Evolutionary conservation across 2,113 vertebrate genomes (phyloP).

Genomic region (Trinectes maculatus): DNA sequence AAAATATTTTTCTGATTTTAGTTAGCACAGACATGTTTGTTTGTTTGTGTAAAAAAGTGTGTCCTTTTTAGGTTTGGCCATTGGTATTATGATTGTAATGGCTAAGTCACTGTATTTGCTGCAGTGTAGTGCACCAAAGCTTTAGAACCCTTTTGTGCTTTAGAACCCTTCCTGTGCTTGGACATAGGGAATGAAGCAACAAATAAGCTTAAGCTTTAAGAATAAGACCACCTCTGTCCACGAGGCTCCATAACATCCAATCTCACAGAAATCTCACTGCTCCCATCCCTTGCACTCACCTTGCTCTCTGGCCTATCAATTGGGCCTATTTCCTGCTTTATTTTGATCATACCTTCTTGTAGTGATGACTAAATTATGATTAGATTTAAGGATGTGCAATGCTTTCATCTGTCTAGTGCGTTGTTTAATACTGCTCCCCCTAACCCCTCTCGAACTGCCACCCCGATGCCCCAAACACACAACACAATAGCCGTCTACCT

Average conservation of each 20-base stretch:
- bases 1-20: neutral
- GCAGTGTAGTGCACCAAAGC: slow-evolving; percentile 12
- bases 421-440: slow-evolving; percentile 81
- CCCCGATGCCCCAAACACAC: slow-evolving; percentile 65
- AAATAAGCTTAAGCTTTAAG: slow-evolving; percentile 61
- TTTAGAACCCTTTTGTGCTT: slow-evolving; percentile 52
- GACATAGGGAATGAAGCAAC: slow-evolving; percentile 48
- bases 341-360: slow-evolving; percentile 82
- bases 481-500: slow-evolving; percentile 85
- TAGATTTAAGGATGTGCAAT: slow-evolving; percentile 87
- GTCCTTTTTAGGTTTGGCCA: neutral
- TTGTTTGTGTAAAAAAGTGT: neutral
- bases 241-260: slow-evolving; percentile 50
- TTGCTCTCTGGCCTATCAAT: slow-evolving; percentile 49
- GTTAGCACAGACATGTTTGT: neutral
- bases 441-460: slow-evolving; percentile 68
- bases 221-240: slow-evolving; percentile 58
- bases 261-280: slow-evolving; percentile 49
- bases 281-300: slow-evolving; percentile 38
- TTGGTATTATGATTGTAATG: neutral
- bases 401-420: slow-evolving; percentile 90
- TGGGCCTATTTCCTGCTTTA: slow-evolving; percentile 79
- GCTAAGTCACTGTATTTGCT: slow-evolving; percentile 2
- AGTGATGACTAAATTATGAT: slow-evolving; percentile 94
- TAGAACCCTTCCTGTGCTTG: slow-evolving; percentile 40